Evolutionary conservation across 1,140 invertebrate genomes (phyloP).

Genomic region (Proctacanthus coquilletti): DNA sequence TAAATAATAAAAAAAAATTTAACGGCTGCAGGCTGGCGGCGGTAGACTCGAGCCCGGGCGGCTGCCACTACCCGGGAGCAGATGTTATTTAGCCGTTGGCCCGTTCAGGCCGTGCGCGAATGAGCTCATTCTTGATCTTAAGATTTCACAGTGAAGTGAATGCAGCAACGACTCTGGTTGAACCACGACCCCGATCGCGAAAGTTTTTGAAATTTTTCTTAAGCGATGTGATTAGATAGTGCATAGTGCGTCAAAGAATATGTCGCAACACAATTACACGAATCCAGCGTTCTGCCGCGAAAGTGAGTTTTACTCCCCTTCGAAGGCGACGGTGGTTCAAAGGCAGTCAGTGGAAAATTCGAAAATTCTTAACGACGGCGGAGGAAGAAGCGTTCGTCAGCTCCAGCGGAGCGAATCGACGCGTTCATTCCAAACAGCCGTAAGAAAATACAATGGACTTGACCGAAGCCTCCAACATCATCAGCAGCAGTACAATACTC

Average conservation of each 20-base stretch:
- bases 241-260: constrained; percentile 3
- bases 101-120: too few relatives aligned
- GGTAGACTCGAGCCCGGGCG: too few relatives aligned
- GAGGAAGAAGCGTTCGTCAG: constrained; percentile 29
- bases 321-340: constrained; percentile 16
- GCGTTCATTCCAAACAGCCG: constrained; percentile 12
- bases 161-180: too few relatives aligned
- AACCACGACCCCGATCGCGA: too few relatives aligned
- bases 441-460: not conserved
- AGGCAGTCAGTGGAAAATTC: too few relatives aligned
- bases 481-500: constrained; percentile 7
- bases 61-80: too few relatives aligned
- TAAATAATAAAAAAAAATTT: too few relatives aligned
- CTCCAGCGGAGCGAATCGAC: constrained; percentile 28
- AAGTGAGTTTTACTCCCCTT: constrained; percentile 41
- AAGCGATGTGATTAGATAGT: not conserved
- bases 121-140: too few relatives aligned
- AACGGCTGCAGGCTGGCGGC: too few relatives aligned
- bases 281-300: constrained; percentile 62
- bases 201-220: not conserved
- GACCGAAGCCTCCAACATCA: constrained; percentile 8
- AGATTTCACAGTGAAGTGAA: too few relatives aligned
- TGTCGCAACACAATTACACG: constrained; percentile 42
- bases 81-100: too few relatives aligned
- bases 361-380: too few relatives aligned